Percentiles rank a stretch among this genome's conserved stretches.
phyloP scores from a whole-genome alignment of 2,113 vertebrate genomes.

The Dendrocopos noguchii region DNA sequence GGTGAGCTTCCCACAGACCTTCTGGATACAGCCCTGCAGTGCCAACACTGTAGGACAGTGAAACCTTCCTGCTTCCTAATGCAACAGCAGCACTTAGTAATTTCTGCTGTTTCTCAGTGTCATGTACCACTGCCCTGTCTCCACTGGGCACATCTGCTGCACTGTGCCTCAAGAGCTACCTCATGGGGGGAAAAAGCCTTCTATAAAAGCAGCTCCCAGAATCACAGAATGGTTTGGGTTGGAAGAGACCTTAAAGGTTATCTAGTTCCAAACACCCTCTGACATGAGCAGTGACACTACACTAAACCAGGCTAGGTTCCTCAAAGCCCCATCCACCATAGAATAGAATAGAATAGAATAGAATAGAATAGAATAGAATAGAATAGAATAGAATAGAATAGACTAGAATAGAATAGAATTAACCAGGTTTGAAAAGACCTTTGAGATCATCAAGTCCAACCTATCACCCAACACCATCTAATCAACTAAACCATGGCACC shows the following conservation, averaged over 20 bases:
- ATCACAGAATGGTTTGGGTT: neutral
- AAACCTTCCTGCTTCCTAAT: neutral
- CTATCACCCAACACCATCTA: too few relatives aligned
- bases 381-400: too few relatives aligned
- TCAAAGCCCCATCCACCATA: neutral
- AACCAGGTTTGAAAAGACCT: too few relatives aligned
- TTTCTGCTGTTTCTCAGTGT: neutral
- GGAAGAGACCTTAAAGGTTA: neutral
- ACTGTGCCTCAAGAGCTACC: neutral
- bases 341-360: too few relatives aligned
- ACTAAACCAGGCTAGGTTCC: neutral
- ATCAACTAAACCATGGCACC: too few relatives aligned
- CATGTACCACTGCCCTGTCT: neutral
- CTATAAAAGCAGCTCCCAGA: neutral
- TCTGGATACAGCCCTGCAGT: neutral
- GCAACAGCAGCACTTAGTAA: neutral
- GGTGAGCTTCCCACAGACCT: neutral
- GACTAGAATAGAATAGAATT: too few relatives aligned
- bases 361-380: too few relatives aligned
- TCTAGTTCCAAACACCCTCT: neutral
- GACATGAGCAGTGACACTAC: neutral
- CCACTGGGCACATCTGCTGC: neutral
- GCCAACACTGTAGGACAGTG: neutral
- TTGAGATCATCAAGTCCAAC: too few relatives aligned
- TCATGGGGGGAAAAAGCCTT: fast-evolving